Evolutionary conservation across 2,888 invertebrate species (phyloP), one percentile per base, ranked within the genome.

Genomic region (Ochropacha duplaris): DNA sequence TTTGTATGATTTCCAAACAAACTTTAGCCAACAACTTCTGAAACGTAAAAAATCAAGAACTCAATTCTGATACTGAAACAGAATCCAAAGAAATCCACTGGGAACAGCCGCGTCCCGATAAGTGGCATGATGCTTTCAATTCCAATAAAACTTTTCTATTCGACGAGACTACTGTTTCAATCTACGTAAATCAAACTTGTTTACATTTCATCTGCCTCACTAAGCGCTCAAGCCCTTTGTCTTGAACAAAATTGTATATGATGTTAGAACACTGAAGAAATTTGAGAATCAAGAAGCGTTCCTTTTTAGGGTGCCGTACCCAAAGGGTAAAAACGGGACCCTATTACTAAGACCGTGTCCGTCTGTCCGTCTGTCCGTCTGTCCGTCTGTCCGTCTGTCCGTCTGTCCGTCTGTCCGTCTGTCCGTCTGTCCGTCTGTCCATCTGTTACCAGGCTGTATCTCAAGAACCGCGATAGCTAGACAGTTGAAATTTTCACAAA

Each of bases 91-190:
- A 50, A 57, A 57, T 54, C 65, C 60, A 67, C 65, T 63, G 58
- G 54, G 72, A 52, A 71, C 58, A 69, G 44, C 44, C 44, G 44
- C 16, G 44, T 44, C 44, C 65, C 71, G 73, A 74, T 80, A 81
- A 83, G 77, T 78, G 77, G 70, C 63, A 61, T 70, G 72, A 76
- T 71, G 69, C 74, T 75, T 76, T 79, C 74, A 73, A 74, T 79
- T 76, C 72, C 74, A 81, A 83, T 83, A 79, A 79, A 83, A 82
- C 71, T 83, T 83, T 75, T 71, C 74, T 72, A 64, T 73, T 72
- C 72, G 69, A 71, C 64, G 56, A 65, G 72, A 72, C 71, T 74
- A 68, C 72, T 76, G 72, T 81, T 79, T 75, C 79, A 81, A 82
- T 82, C 78, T 76, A 72, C 71, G 74, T 74, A 78, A 79, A 82